These are phyloP conservation scores for Leptinotarsa peninsularis DNA, from an alignment of 2,888 invertebrate species.

Conservation along the genomic window DNA sequence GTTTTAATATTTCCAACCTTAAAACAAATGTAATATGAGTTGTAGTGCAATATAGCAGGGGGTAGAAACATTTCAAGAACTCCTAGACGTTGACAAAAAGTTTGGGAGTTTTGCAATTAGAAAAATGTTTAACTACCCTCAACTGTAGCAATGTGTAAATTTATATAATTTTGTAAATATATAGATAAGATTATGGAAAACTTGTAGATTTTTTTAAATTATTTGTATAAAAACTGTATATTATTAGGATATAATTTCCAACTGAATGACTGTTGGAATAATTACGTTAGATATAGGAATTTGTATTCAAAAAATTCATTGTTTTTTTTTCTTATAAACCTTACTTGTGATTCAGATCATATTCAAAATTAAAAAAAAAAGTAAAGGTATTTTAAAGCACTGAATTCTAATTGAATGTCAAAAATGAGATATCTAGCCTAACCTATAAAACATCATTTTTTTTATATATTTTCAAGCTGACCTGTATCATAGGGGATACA, in stretches of 20 bases:
- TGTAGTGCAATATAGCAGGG: conserved; percentile 39
- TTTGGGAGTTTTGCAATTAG: not conserved
- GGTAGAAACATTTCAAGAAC: conserved; percentile 29
- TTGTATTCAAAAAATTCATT: not conserved
- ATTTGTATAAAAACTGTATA: conserved; percentile 47
- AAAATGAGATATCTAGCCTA: no score
- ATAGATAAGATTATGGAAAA: conserved; percentile 32
- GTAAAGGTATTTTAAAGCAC: no score
- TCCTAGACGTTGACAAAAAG: not conserved
- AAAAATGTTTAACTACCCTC: conserved; percentile 28
- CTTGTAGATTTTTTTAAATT: conserved; percentile 47
- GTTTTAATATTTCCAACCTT: not conserved
- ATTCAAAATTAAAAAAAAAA: no score
- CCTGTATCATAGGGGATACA: no score
- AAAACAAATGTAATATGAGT: conserved; percentile 11
- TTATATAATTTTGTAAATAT: conserved; percentile 42
- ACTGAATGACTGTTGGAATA: conserved; percentile 3
- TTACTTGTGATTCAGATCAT: not conserved
- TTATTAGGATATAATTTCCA: conserved; percentile 30
- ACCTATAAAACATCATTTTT: no score
- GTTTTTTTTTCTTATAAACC: not conserved
- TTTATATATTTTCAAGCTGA: no score
- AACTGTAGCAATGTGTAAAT: conserved; percentile 32
- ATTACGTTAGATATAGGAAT: not conserved
- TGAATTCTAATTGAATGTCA: no score